Evolutionary conservation across 2,797 vertebrate genomes (phyloP).

Genomic region (Gallinago solitaria): DNA sequence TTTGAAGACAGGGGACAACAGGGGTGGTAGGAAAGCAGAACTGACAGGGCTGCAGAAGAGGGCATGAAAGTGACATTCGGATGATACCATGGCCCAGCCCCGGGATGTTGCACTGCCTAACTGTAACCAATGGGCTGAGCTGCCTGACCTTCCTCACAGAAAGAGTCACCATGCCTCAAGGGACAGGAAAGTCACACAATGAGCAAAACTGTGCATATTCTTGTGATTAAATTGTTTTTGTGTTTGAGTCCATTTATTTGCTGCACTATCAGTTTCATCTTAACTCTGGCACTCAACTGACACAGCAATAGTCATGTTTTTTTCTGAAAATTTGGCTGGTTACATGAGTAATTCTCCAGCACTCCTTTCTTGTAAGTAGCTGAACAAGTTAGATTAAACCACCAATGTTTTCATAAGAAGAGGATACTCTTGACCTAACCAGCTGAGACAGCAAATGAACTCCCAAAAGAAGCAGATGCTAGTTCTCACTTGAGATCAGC

Average conservation of each 20-base stretch:
- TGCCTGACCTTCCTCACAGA: background rate
- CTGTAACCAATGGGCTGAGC: fast-evolving
- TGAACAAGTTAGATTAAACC: background rate
- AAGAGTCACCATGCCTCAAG: background rate
- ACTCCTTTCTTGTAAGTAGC: background rate
- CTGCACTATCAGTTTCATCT: background rate
- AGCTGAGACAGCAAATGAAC: background rate
- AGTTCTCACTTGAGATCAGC: background rate
- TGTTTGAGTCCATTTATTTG: background rate
- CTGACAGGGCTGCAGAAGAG: background rate
- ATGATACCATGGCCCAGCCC: background rate
- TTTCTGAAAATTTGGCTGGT: background rate
- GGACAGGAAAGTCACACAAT: background rate
- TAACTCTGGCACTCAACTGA: background rate
- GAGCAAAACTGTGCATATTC: background rate
- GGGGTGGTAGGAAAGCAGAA: background rate
- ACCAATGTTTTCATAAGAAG: background rate
- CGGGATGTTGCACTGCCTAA: background rate
- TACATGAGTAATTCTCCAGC: background rate
- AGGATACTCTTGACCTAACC: background rate
- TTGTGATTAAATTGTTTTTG: background rate
- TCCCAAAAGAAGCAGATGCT: background rate
- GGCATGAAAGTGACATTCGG: background rate
- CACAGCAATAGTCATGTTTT: background rate
- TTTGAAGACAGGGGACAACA: background rate